Evolutionary conservation across 2,888 invertebrate genomes (phyloP), one percentile per base, ranked within the genome.

Genomic region (Marronus borbonicus): DNA sequence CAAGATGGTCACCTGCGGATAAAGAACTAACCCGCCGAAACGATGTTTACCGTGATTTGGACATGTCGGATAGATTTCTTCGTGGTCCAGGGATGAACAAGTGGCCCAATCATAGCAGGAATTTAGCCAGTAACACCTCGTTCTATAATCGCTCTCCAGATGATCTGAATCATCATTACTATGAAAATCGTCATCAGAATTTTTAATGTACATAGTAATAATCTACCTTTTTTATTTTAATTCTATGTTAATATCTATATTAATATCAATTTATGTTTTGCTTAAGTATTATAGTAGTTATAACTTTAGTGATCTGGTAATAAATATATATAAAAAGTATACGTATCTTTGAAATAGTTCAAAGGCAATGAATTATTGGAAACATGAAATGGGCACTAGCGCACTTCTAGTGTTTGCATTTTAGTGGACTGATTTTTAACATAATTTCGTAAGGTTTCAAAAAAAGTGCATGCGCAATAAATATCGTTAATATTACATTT

Each of bases 161-260:
- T 17, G 58, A 72, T 3, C 24, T 60, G 31, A 31, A 74, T 39
- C 60, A 74, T 58, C 17, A 55, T 17, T 58, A 55, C 39, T 24
- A 74, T n/a, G 72, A 44, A 44, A 74, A 74, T 44, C 60, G 60
- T 60, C 60, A 74, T 74, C 20, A 74, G 44, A 44, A 74, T 2
- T 60, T 60, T 60, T 60, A 65, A 70, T 24, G 50, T 36, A 58
- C 17, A 55, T 55, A 36, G 10, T 58, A 17, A 17, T 58, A 58
- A 24, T 0, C 50, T 8, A 44, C 12, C 7, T 2, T 8, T 65
- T 39, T 44, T 50, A n/a, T 24, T 68, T 68, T 28, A 62, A 8
- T 28, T 28, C 8, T 66, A 66, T 44, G 14, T 50, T 49, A 24
- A 68, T 49, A 68, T 20, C 20, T 49, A 68, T 50, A 68, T 20